These are phyloP conservation scores for Lepisosteus osseus DNA, from an alignment of 2,113 vertebrate species.

Conservation along the genomic window DNA sequence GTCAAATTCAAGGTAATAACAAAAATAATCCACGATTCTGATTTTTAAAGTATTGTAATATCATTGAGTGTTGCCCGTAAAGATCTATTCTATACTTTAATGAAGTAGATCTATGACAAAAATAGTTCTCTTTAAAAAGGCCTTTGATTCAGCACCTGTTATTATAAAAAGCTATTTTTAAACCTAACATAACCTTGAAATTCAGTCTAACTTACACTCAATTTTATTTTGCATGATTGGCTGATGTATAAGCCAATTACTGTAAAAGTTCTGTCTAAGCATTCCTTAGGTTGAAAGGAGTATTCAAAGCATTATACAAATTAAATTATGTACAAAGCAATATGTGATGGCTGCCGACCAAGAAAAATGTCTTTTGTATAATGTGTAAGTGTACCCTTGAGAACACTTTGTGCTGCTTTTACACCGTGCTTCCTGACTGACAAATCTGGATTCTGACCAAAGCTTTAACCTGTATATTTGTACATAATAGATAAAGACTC, in stretches of 20 bases:
- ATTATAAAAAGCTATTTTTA: too few relatives aligned
- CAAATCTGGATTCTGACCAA: neutral
- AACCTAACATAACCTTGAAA: slow-evolving; percentile 6
- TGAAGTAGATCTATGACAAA: too few relatives aligned
- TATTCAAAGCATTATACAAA: slow-evolving; percentile 50
- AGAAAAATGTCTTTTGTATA: slow-evolving; percentile 8
- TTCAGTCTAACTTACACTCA: neutral
- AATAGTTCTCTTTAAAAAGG: too few relatives aligned
- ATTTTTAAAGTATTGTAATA: too few relatives aligned
- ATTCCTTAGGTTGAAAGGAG: slow-evolving; percentile 51
- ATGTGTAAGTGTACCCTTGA: slow-evolving; percentile 26
- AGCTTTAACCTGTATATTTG: slow-evolving; percentile 2
- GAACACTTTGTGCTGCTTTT: slow-evolving; percentile 19
- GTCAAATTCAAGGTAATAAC: too few relatives aligned
- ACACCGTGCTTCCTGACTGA: slow-evolving; percentile 3
- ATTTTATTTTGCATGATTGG: slow-evolving; percentile 9
- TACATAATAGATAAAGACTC: neutral
- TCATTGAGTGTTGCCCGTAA: too few relatives aligned
- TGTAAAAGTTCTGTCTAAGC: slow-evolving; percentile 54
- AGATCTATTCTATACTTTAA: too few relatives aligned
- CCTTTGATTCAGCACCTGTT: too few relatives aligned
- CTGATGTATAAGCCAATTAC: slow-evolving; percentile 52
- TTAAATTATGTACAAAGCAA: slow-evolving; percentile 54
- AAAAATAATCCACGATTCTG: too few relatives aligned
- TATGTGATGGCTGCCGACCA: slow-evolving; percentile 49